Percentiles rank a stretch among this genome's conserved stretches.
These are phyloP conservation scores for Lagorchestes hirsutus DNA, from an alignment of 2,797 vertebrate species.

Conservation along the genomic window DNA sequence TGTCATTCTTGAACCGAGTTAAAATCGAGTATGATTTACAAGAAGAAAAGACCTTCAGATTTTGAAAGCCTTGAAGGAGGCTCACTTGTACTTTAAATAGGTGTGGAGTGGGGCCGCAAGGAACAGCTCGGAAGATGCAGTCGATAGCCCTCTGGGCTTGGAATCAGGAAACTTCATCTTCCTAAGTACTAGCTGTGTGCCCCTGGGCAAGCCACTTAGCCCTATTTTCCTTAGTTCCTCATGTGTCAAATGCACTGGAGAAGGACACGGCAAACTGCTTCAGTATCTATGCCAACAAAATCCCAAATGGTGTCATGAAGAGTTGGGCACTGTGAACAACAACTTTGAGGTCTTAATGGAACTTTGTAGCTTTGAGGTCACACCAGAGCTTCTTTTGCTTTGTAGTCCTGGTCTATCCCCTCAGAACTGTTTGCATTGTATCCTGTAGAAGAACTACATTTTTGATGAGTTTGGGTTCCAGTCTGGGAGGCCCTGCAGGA, in stretches of 20 bases:
- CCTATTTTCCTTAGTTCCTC: not conserved
- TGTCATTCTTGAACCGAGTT: not conserved
- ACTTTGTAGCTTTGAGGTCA: not conserved
- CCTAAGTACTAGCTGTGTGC: not conserved
- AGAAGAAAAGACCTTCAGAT: not conserved
- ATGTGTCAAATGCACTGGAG: not conserved
- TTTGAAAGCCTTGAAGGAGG: not conserved
- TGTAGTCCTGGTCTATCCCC: not conserved
- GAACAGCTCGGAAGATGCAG: fast-evolving
- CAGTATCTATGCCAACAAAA: not conserved
- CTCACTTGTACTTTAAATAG: not conserved
- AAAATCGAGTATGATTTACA: not conserved
- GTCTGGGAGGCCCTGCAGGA: not conserved
- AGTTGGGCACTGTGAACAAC: not conserved
- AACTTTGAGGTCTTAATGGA: not conserved
- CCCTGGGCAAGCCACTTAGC: not conserved
- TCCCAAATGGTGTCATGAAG: not conserved
- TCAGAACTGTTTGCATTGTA: not conserved
- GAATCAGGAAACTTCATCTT: not conserved
- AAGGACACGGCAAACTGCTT: not conserved
- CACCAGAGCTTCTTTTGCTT: not conserved
- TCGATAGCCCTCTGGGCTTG: not conserved
- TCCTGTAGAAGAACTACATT: not conserved
- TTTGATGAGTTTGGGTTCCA: not conserved
- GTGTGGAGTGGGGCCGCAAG: no score